phyloP scores from a whole-genome alignment of 2,888 invertebrate species.

The Hesperia comma region DNA sequence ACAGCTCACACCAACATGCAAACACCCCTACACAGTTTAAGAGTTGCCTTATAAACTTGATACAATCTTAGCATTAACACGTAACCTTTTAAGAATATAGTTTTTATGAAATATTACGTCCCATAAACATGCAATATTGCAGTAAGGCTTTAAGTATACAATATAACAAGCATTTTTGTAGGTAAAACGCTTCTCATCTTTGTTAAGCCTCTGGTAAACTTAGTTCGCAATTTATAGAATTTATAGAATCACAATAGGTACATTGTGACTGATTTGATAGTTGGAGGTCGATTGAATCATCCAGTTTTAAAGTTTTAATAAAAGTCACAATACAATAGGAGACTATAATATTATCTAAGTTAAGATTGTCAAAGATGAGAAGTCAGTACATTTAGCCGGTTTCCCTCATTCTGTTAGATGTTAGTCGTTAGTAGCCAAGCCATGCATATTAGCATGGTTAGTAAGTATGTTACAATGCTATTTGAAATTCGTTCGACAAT shows the following conservation, averaged over 20 bases:
- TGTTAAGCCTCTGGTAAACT: too few relatives aligned
- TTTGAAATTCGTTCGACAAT: background rate
- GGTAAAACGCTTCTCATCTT: background rate
- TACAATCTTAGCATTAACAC: conserved; percentile 23
- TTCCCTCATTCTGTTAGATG: conserved; percentile 34
- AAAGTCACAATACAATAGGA: conserved; percentile 17
- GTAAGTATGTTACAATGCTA: conserved; percentile 13
- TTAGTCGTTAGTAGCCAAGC: conserved; percentile 47
- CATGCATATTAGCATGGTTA: conserved; percentile 61
- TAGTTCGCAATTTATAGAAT: background rate
- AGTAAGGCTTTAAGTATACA: conserved; percentile 33
- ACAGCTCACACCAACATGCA: conserved; percentile 41
- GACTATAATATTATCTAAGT: background rate
- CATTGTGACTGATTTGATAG: background rate
- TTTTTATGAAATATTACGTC: background rate
- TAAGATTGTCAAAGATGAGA: conserved; percentile 13
- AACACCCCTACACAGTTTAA: conserved; percentile 33
- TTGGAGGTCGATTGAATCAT: too few relatives aligned
- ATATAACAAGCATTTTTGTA: conserved; percentile 2
- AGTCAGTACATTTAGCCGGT: background rate
- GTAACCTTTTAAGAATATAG: conserved; percentile 5
- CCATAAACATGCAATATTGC: conserved; percentile 42
- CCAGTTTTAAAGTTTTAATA: too few relatives aligned
- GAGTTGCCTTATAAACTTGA: background rate
- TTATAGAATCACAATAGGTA: background rate